These are phyloP conservation scores for Cenopis cana DNA, from an alignment of 2,888 invertebrate species.

Conservation along the genomic window DNA sequence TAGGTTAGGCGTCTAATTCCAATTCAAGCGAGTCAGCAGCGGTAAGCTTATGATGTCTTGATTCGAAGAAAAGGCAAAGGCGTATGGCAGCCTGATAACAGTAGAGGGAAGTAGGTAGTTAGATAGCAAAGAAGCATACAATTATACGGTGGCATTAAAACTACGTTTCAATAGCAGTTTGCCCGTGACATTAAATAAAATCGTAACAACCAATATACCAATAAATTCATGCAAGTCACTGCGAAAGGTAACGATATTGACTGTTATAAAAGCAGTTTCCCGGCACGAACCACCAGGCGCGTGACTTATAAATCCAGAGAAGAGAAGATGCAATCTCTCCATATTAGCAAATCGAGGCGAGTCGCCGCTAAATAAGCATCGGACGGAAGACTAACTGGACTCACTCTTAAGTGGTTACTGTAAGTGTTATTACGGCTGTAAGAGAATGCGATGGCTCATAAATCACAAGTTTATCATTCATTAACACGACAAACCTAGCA, in stretches of 20 bases:
- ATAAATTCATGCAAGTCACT: constrained; percentile 29
- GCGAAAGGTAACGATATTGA: constrained; percentile 24
- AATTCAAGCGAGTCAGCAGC: not conserved
- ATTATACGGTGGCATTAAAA: not conserved
- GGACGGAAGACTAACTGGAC: constrained; percentile 29
- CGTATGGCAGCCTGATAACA: not conserved
- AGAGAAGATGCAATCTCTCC: constrained; percentile 52
- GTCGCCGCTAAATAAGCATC: constrained; percentile 12
- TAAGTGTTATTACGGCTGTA: constrained; percentile 27
- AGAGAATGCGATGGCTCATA: constrained; percentile 29
- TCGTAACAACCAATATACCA: constrained; percentile 11
- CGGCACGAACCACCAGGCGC: constrained; percentile 65
- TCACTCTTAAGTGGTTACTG: constrained; percentile 34
- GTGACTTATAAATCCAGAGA: constrained; percentile 69
- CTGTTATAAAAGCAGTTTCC: constrained; percentile 31
- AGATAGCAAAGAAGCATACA: not conserved
- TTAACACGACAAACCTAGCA: constrained; percentile 29
- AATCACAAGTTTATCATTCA: constrained; percentile 41
- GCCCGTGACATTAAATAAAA: constrained; percentile 18
- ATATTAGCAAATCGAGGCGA: constrained; percentile 18
- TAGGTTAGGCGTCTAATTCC: not conserved
- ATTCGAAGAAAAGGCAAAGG: not conserved
- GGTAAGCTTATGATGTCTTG: not conserved
- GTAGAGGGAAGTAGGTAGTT: not conserved
- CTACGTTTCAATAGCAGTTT: not conserved